Evolutionary conservation across 2,888 invertebrate genomes (phyloP), one percentile per base, ranked within the genome.

Genomic region (Drosophila gaucha): DNA sequence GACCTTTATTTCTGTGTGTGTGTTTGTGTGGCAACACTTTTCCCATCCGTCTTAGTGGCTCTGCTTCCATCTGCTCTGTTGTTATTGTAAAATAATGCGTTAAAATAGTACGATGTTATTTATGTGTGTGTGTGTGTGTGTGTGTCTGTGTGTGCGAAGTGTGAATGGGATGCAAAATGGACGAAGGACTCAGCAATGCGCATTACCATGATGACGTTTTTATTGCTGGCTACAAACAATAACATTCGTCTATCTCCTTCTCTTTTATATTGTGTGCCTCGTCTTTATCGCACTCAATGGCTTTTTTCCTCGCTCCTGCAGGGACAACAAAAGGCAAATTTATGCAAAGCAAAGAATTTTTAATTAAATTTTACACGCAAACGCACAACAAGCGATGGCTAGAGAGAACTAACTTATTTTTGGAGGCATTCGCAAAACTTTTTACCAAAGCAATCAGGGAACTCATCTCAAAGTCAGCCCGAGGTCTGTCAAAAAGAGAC

Each of bases 321-420:
- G 26, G 41, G 28, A 31, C 58, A 74, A 73, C 78, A 80, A 78
- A 84, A 77, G 79, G 52, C 69, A 84, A 86, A 85, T 85, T 86
- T 86, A 85, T 86, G 86, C 86, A 86, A 67, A 79, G 78, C 70
- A 67, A 74, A 69, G 77, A 80, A 84, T 86, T 85, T 86, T 86
- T 86, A 83, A 83, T 83, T 83, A 83, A 83, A 83, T 75, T 83
- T 86, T 51, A 69, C 82, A 74, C 77, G 67, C 74, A 80, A 74
- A 80, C 54, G 67, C 76, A 66, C 72, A 67, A 38, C 30, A 46
- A 54, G 41, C 18, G 31, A 41, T 28, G 31, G 44, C 18, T 41
- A 51, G 20, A 41, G 33, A 38, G 26, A 33, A 35, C 46, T 26
- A 57, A 58, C 63, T 65, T 57, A 20, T 54, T 44, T 60, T 55